Conservation (phyloP, 2,888 invertebrate genomes). For the Caenorhabditis japonica region DNA sequence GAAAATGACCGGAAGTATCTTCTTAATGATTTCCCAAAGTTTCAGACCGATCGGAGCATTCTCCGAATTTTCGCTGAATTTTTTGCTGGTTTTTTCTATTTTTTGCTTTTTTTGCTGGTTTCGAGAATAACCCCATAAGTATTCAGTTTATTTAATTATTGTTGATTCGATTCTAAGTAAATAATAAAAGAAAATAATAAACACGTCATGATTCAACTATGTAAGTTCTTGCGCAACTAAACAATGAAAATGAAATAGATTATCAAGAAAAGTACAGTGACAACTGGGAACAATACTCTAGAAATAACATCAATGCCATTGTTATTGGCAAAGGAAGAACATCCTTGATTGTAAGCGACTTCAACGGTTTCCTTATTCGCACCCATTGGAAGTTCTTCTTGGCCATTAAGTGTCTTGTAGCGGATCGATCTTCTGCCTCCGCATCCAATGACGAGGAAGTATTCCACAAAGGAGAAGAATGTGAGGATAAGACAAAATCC, state of each 20-base stretch:
- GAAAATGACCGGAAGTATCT: too few species aligned
- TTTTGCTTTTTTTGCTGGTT: too few species aligned
- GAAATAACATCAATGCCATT: conserved; percentile 72
- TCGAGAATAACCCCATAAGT: too few species aligned
- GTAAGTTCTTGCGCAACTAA: too few species aligned
- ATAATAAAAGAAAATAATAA: too few species aligned
- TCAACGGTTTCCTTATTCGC: conserved; percentile 59
- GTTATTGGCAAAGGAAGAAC: conserved; percentile 62
- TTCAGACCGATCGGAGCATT: too few species aligned
- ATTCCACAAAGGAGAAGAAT: conserved; percentile 74
- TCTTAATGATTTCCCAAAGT: too few species aligned
- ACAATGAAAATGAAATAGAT: conserved; percentile 70
- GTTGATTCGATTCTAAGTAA: too few species aligned
- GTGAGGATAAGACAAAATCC: conserved; percentile 71
- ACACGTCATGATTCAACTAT: too few species aligned
- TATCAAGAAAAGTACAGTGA: conserved; percentile 68
- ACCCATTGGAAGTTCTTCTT: conserved; percentile 61
- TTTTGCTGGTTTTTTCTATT: too few species aligned
- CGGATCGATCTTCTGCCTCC: conserved; percentile 66
- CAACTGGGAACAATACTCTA: conserved; percentile 72
- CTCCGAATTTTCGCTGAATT: too few species aligned
- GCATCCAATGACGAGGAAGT: conserved; percentile 74
- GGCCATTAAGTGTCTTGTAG: conserved; percentile 47
- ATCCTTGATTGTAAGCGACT: conserved; percentile 59
- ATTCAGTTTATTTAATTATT: too few species aligned